Base-by-base conservation (phyloP, 2,797 vertebrate genomes). In the Centropyge bicolor region DNA sequence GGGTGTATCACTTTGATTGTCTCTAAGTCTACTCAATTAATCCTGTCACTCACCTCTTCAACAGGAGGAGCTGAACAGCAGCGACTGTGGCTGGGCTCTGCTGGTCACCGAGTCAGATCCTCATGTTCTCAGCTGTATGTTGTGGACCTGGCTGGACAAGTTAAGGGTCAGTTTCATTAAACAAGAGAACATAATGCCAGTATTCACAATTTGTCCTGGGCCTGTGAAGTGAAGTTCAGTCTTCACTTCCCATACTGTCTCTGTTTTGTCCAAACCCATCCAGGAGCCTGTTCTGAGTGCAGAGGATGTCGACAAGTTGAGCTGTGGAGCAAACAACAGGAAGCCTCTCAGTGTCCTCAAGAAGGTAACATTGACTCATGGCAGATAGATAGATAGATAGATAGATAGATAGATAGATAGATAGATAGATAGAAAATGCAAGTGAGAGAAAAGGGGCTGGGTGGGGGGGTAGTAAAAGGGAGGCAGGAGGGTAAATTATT, bases 61-160 rank as follows among this genome's bases (percentile, higher is more conserved):
- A 78, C 86, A 96, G 96, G 93, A 96, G 85, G 94, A 96, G 65
- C 87, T 97, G 76, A 96, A 96, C 88, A 88, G 90, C n/a, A 95
- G 90, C 19, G 95, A 95, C 40, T 94, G 94, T 49, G 95, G 94
- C 57, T 97, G 96, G 96, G 92, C 94, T 60, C 89, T 94, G 8
- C 83, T 97, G 59, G 93, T 93, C 61, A 93, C 93, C 0, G 96
- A 97, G 82, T 90, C 88, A 1, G 92, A 96, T 70, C 94, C 95
- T 66, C 86, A 91, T 9, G 93, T 97, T 54, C 94, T 96, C 74
- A 94, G 91, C 67, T 91, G 88, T 76, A 86, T 97, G 11, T 78
- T 97, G 71, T 96, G 95, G 96, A 92, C 91, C 38, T 97, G 96
- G 96, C 81, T 97, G 74, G 94, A 97, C 27, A 95, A 92, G 64